Conservation (phyloP, 2,113 vertebrate species). For the Mastomys natalensis region DNA sequence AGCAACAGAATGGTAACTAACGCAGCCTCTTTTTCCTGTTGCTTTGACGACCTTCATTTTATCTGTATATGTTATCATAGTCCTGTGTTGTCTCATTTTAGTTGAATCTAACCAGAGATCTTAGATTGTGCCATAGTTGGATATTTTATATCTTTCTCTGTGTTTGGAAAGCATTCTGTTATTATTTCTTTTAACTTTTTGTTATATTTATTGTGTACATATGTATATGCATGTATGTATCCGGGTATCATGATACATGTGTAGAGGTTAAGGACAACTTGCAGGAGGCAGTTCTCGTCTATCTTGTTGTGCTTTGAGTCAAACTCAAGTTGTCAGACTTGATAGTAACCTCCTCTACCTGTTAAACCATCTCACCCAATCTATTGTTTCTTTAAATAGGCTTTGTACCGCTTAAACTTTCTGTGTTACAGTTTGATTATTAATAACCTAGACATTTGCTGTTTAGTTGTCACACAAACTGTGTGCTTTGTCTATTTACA, state of each 20-base stretch:
- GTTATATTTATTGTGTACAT: neutral
- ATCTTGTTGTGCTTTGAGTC: neutral
- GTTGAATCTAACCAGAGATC: neutral
- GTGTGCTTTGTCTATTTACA: neutral
- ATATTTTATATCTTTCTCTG: neutral
- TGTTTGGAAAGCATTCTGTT: neutral
- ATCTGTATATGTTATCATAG: neutral
- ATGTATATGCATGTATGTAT: neutral
- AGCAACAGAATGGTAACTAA: neutral
- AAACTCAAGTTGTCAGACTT: neutral
- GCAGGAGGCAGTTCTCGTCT: neutral
- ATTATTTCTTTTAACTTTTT: neutral
- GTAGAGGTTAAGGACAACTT: neutral
- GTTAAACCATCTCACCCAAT: neutral
- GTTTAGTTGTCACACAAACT: neutral
- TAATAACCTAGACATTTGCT: neutral
- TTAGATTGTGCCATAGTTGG: neutral
- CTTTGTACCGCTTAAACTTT: neutral
- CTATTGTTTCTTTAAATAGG: neutral
- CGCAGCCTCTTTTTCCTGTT: neutral
- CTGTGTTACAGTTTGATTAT: neutral
- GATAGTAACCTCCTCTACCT: neutral
- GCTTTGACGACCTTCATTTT: neutral
- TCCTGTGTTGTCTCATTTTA: neutral
- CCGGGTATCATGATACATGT: neutral